Evolutionary conservation across 2,888 invertebrate genomes (phyloP).

Genomic region (Bhutanitis thaidina): DNA sequence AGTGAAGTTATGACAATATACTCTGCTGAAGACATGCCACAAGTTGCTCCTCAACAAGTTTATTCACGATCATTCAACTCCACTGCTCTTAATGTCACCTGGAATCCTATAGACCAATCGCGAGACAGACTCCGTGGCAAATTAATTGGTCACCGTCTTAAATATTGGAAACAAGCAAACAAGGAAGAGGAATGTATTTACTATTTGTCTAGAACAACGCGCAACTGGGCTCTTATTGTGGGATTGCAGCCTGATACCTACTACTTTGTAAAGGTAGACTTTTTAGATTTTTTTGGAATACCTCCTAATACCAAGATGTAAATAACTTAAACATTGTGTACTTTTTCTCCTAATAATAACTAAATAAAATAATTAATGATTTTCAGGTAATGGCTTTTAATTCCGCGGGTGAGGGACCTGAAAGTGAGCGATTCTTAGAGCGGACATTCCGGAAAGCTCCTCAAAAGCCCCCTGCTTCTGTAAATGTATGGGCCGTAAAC

Average conservation of each 20-base stretch:
- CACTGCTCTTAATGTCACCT: constrained; percentile 94
- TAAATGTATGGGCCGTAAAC: constrained; percentile 90
- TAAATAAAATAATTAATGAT: not conserved
- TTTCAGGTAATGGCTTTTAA: constrained; percentile 93
- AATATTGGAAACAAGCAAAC: constrained; percentile 91
- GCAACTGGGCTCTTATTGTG: constrained; percentile 93
- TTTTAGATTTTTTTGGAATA: no score
- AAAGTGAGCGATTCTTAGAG: constrained; percentile 93
- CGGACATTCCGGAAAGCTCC: constrained; percentile 95
- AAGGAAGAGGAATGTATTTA: constrained; percentile 90
- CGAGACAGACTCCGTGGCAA: constrained; percentile 92
- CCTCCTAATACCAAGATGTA: no score
- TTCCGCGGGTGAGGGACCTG: constrained; percentile 96
- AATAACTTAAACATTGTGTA: no score
- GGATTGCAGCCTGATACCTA: constrained; percentile 95
- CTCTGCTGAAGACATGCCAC: constrained; percentile 96
- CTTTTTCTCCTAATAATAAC: no score
- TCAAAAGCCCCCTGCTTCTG: constrained; percentile 96
- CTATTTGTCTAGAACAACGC: constrained; percentile 90
- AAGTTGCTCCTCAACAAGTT: constrained; percentile 92
- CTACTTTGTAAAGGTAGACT: constrained; percentile 89
- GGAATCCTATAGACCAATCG: constrained; percentile 92
- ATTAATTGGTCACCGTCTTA: constrained; percentile 94
- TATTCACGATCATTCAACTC: constrained; percentile 91
- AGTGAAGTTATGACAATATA: constrained; percentile 87